Conservation (phyloP, 64 coral and sea anemone species). For the Catalaphyllia jardinei region DNA sequence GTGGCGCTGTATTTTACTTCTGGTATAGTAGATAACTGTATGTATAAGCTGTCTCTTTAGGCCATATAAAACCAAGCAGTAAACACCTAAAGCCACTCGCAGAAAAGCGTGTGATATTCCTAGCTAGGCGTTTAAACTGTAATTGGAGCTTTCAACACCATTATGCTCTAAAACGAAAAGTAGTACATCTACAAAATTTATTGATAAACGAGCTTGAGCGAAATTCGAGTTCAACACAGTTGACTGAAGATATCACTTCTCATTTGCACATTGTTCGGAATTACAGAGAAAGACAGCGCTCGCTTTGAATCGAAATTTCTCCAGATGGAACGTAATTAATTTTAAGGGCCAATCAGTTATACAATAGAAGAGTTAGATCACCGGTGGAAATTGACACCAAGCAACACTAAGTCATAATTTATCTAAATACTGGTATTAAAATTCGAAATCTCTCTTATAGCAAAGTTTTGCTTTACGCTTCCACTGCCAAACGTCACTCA, state of each 20-base stretch:
- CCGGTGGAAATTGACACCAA: not conserved
- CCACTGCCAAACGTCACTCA: constrained; percentile 28
- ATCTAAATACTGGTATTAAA: not conserved
- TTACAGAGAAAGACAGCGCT: constrained; percentile 4
- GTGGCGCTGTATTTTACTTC: not conserved
- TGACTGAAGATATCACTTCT: not conserved
- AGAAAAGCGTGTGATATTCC: not conserved
- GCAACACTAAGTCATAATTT: not conserved
- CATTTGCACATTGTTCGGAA: not conserved
- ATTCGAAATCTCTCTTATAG: not conserved
- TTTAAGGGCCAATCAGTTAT: not conserved
- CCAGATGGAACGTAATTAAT: not conserved
- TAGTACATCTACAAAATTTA: not conserved
- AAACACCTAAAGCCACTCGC: not conserved
- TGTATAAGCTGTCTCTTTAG: not conserved
- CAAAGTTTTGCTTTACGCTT: constrained; percentile 11
- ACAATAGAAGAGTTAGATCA: not conserved
- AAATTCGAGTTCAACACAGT: not conserved
- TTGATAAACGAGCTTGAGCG: not conserved
- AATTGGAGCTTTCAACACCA: constrained; percentile 35
- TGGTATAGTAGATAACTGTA: not conserved
- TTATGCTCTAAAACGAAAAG: not conserved
- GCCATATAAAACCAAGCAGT: not conserved
- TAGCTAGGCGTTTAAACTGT: not conserved
- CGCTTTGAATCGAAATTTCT: not conserved